Percentiles rank a stretch among this genome's conserved stretches.
These are phyloP conservation scores for Polylopha cassiicola DNA, from an alignment of 2,888 invertebrate genomes.

Conservation along the genomic window DNA sequence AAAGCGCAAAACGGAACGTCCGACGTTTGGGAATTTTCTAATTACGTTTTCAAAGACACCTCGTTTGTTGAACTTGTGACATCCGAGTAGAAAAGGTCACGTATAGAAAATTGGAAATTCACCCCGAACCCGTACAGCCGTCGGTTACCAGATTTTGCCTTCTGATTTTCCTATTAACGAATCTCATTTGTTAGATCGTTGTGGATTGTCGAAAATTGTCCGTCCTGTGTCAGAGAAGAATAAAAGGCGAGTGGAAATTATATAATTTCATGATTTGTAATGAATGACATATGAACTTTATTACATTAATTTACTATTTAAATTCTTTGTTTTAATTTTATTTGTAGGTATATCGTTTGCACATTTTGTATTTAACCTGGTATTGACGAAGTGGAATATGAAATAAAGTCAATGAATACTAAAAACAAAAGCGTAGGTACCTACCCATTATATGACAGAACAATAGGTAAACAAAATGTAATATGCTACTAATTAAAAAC, in stretches of 20 bases:
- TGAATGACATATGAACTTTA: too few species aligned
- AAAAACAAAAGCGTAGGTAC: too few species aligned
- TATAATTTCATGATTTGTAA: too few species aligned
- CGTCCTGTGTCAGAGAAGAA: background rate
- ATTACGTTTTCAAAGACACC: slow-evolving; percentile 77
- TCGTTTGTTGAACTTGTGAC: slow-evolving; percentile 74
- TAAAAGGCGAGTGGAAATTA: background rate
- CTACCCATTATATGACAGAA: too few species aligned
- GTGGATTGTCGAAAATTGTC: slow-evolving; percentile 18
- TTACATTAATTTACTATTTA: too few species aligned
- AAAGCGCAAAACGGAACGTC: slow-evolving; percentile 52
- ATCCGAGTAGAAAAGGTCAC: slow-evolving; percentile 71
- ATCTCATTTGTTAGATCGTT: slow-evolving; percentile 47
- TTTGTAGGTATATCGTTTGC: too few species aligned
- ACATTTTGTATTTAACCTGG: too few species aligned
- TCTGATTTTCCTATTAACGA: slow-evolving; percentile 56
- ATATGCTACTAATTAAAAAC: too few species aligned
- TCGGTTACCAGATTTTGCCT: slow-evolving; percentile 47
- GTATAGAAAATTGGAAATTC: slow-evolving; percentile 68
- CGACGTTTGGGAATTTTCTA: slow-evolving; percentile 74
- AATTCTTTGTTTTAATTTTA: too few species aligned
- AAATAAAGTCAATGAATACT: too few species aligned
- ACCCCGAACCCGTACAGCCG: slow-evolving; percentile 31
- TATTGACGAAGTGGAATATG: too few species aligned
- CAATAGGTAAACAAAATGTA: too few species aligned